Conservation (phyloP, 2,113 vertebrate species). For the Chaenogobius annularis region DNA sequence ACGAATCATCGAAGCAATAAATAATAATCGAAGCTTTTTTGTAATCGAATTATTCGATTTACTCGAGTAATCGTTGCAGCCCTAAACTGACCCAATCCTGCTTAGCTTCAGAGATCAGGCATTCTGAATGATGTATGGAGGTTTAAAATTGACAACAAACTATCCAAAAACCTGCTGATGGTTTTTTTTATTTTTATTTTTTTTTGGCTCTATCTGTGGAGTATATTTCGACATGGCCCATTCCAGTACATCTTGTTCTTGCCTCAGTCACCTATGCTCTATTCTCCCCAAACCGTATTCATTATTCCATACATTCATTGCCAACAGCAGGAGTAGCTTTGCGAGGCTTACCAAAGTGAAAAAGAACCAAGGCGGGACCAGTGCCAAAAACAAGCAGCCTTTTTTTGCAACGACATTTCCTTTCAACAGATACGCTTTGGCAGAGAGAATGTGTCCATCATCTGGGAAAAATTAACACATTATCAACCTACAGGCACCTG, state of each 20-base stretch:
- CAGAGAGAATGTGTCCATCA: constrained; percentile 17
- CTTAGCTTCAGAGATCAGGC: too few relatives aligned
- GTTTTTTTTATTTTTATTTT: too few relatives aligned
- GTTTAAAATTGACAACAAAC: too few relatives aligned
- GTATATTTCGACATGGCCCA: too few relatives aligned
- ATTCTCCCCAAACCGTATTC: neutral
- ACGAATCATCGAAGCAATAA: too few relatives aligned
- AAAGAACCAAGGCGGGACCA: constrained; percentile 5
- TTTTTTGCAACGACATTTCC: constrained; percentile 45
- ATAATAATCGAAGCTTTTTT: too few relatives aligned
- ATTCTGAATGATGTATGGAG: too few relatives aligned
- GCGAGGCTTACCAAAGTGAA: constrained; percentile 49
- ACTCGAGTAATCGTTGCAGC: too few relatives aligned
- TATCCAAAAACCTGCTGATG: too few relatives aligned
- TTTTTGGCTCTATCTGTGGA: too few relatives aligned
- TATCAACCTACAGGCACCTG: constrained; percentile 48
- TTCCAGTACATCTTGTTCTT: neutral
- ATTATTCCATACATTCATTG: constrained; percentile 1
- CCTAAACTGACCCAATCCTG: too few relatives aligned
- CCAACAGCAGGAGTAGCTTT: constrained; percentile 44
- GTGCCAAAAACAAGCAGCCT: constrained; percentile 38
- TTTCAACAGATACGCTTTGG: constrained; percentile 46
- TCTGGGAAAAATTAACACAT: constrained; percentile 52
- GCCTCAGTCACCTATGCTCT: constrained; percentile 13
- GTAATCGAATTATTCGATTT: too few relatives aligned